Evolutionary conservation across 2,797 vertebrate genomes (phyloP), one percentile per base, ranked within the genome.

Genomic region (Acrocephalus scirpaceus): DNA sequence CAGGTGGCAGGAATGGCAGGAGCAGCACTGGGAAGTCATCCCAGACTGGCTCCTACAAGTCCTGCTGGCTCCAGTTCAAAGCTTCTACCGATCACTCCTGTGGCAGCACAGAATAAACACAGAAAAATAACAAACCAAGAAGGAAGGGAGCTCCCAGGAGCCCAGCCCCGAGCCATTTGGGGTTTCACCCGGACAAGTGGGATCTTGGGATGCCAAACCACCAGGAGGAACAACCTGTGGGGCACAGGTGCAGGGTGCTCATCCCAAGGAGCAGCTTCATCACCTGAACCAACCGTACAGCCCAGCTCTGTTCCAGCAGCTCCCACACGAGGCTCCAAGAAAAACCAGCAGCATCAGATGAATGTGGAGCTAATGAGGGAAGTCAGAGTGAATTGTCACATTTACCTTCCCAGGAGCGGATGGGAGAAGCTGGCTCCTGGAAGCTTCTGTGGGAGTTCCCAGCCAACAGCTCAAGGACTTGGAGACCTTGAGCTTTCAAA

Each of bases 1-100:
- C 86, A 73, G 95, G 92, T 70, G 74, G 32, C 77, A 93, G 83
- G 70, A 82, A 87, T 44, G 83, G 40, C 83, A 81, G 70, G 62
- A 86, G 47, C 34, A 76, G 19, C 23, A 36, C 27, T 5, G 57
- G 88, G 76, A 75, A 73, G 6, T 23, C 13, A 81, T 81, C 47
- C 82, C 94, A 95, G 62, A 2, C 54, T 36, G 44, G 54, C 51
- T 90, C 86, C 88, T 77, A 5, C 86, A 58, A 47, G 47, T 70
- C 62, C 75, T 15, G 1, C 2, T 79, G 73, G 83, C 93, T 72
- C 40, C 73, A 15, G 38, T 10, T 44, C 66, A 66, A 75, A 54
- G 65, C 14, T 62, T 48, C 54, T n/a, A 40, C 58, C 13, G 88
- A 84, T 78, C 76, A 34, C 47, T 71, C 75, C 65, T 26, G 57